Evolutionary conservation across 1,140 invertebrate species (phyloP).

Genomic region (Cyclina sinensis): DNA sequence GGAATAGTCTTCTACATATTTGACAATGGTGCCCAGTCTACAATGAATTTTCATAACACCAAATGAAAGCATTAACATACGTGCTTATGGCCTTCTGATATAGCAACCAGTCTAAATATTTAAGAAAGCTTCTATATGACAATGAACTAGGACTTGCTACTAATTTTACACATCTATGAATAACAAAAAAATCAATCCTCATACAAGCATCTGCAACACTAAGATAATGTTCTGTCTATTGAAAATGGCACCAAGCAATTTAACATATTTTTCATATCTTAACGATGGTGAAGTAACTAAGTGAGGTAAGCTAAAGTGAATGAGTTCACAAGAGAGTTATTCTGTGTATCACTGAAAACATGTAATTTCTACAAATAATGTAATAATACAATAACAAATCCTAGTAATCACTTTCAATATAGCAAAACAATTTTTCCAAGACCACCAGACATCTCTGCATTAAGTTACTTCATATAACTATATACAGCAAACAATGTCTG

Average conservation of each 20-base stretch:
- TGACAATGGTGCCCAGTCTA: too few relatives aligned
- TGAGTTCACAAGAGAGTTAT: background rate
- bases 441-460: background rate
- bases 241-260: background rate
- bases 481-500: slow-evolving; percentile 2
- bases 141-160: too few relatives aligned
- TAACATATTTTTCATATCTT: too few relatives aligned
- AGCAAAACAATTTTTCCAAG: background rate
- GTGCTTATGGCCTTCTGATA: too few relatives aligned
- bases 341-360: slow-evolving; percentile 9
- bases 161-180: too few relatives aligned
- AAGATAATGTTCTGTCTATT: too few relatives aligned
- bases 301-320: slow-evolving; percentile 3
- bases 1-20: background rate
- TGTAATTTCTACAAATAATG: background rate
- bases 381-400: slow-evolving; percentile 21
- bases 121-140: too few relatives aligned
- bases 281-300: background rate
- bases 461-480: background rate
- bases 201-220: too few relatives aligned
- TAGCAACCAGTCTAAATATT: too few relatives aligned
- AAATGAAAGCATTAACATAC: too few relatives aligned
- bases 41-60: too few relatives aligned
- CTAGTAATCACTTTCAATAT: background rate
- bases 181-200: too few relatives aligned